Evolutionary conservation across 1,140 invertebrate species (phyloP).

Genomic region (Asbolus verrucosus): DNA sequence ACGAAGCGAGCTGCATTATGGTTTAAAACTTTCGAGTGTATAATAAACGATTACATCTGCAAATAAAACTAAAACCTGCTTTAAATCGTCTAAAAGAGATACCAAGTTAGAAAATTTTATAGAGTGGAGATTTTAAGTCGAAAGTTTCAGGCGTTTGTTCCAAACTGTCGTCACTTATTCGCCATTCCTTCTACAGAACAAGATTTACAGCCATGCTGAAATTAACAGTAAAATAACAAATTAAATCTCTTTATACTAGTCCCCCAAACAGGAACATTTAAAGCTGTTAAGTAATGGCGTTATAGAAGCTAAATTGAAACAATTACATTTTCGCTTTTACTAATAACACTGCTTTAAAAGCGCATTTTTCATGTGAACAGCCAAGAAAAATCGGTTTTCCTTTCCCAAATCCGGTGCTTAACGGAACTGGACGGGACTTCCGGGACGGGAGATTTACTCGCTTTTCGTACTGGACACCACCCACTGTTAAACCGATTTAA

Average conservation of each 20-base stretch:
- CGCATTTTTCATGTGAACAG: too few species aligned
- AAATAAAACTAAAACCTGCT: slow-evolving; percentile 18
- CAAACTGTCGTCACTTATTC: slow-evolving; percentile 27
- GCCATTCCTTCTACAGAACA: background rate
- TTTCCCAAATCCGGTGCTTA: too few species aligned
- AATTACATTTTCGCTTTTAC: too few species aligned
- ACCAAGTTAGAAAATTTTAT: slow-evolving; percentile 21
- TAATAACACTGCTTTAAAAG: too few species aligned
- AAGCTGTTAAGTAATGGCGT: slow-evolving; percentile 4
- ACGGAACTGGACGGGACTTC: too few species aligned
- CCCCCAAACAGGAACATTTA: background rate
- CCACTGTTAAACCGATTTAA: too few species aligned
- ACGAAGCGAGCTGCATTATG: background rate
- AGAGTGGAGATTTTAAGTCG: slow-evolving; percentile 16
- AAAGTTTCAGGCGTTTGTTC: slow-evolving; percentile 15
- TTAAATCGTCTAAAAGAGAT: slow-evolving; percentile 17
- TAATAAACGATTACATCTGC: slow-evolving; percentile 9
- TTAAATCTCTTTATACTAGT: background rate
- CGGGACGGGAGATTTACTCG: too few species aligned
- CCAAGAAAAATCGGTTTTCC: too few species aligned
- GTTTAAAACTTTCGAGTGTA: slow-evolving; percentile 1
- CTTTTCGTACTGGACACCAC: too few species aligned
- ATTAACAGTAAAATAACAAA: slow-evolving; percentile 16
- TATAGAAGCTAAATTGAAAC: slow-evolving; percentile 2
- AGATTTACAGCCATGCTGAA: background rate